Conservation (phyloP, 2,797 vertebrate genomes). For the Gadopsis bispinosus region DNA sequence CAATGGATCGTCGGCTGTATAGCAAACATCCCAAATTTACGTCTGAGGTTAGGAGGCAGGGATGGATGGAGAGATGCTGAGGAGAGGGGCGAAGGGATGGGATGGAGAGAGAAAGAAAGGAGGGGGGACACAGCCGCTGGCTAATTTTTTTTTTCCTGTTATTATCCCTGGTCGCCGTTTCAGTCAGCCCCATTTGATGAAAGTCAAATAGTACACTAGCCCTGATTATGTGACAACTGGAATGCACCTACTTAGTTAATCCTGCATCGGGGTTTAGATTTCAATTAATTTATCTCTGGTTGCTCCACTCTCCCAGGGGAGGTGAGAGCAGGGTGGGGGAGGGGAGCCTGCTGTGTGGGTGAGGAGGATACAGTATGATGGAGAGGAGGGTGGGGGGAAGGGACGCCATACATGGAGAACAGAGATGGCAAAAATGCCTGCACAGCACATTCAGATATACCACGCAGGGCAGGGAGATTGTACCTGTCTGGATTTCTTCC, state of each 20-base stretch:
- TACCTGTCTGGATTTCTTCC: slow-evolving; percentile 51
- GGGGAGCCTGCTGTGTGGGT: slow-evolving; percentile 70
- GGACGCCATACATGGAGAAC: slow-evolving; percentile 67
- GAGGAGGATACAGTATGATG: slow-evolving; percentile 76
- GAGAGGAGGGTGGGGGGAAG: slow-evolving; percentile 69
- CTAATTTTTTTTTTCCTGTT: slow-evolving; percentile 79
- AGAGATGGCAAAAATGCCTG: slow-evolving; percentile 77
- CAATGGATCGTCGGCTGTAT: slow-evolving; percentile 30
- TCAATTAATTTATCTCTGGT: slow-evolving; percentile 83
- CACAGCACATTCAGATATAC: slow-evolving; percentile 78
- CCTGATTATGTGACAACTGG: slow-evolving; percentile 83
- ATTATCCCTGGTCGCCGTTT: slow-evolving; percentile 80
- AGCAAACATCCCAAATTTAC: slow-evolving; percentile 57
- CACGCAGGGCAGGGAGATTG: slow-evolving; percentile 44
- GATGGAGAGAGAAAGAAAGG: slow-evolving; percentile 35
- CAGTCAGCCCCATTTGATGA: slow-evolving; percentile 82
- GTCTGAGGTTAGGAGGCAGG: slow-evolving; percentile 64
- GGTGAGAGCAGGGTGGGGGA: slow-evolving; percentile 64
- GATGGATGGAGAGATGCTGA: slow-evolving; percentile 68
- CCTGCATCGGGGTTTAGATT: slow-evolving; percentile 81
- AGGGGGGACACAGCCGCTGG: slow-evolving; percentile 79
- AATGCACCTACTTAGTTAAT: slow-evolving; percentile 87
- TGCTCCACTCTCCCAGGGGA: slow-evolving; percentile 70
- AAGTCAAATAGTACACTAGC: slow-evolving; percentile 84
- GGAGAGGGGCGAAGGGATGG: slow-evolving; percentile 66